phyloP scores from a whole-genome alignment of 2,888 invertebrate species.

The Podabrus alpinus region DNA sequence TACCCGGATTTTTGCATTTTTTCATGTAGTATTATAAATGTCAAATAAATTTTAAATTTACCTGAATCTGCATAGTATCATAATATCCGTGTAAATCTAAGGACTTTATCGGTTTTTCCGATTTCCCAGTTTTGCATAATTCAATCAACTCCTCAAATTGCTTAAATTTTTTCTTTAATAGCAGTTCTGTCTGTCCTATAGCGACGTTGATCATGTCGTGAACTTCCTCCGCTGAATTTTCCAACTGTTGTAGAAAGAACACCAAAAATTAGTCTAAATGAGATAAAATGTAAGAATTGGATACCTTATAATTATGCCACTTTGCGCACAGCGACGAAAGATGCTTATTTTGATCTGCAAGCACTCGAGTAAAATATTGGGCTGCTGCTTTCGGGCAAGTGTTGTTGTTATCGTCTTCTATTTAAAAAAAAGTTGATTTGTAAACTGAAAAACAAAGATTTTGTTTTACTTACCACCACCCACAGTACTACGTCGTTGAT shows the following conservation, averaged over 20 bases:
- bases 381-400: conserved; percentile 49
- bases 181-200: too few species aligned
- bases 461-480: conserved; percentile 33
- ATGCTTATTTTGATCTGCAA: conserved; percentile 60
- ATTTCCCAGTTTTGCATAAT: too few species aligned
- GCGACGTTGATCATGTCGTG: too few species aligned
- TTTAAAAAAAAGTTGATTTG: not conserved
- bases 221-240: conserved; percentile 57
- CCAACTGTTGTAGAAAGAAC: conserved; percentile 31
- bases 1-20: too few species aligned
- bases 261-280: not conserved
- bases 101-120: too few species aligned
- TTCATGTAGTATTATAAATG: too few species aligned
- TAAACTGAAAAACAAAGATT: not conserved
- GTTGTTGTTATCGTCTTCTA: conserved; percentile 29
- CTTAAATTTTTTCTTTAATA: too few species aligned
- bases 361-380: conserved; percentile 53
- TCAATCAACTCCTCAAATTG: too few species aligned
- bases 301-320: conserved; percentile 60
- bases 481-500: conserved; percentile 41
- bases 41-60: too few species aligned
- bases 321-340: conserved; percentile 59
- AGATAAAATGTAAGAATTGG: not conserved
- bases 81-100: too few species aligned
- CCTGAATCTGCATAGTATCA: too few species aligned